Evolutionary conservation across 2,113 vertebrate genomes (phyloP).

Genomic region (Carlito syrichta): DNA sequence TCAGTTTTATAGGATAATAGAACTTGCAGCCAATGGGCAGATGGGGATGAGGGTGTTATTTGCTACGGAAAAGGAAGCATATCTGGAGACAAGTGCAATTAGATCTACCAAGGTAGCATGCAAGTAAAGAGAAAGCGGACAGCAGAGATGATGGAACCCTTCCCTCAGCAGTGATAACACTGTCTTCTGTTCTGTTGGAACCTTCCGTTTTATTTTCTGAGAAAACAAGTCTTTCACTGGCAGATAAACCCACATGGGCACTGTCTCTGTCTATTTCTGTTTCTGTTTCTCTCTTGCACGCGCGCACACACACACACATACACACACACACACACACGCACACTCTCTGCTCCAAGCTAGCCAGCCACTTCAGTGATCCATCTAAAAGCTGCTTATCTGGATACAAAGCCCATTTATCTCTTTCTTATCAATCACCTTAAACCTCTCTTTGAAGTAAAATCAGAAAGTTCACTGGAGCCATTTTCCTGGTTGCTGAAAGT

Average conservation of each 20-base stretch:
- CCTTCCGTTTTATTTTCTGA: conserved; percentile 57
- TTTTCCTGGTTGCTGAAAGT: conserved; percentile 69
- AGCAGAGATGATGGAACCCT: conserved; percentile 9
- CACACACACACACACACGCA: not conserved
- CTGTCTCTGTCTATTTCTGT: not conserved
- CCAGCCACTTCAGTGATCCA: conserved; percentile 24
- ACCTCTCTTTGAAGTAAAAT: conserved; percentile 61
- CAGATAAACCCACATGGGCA: not conserved
- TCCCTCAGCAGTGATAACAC: not conserved
- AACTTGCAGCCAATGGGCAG: not conserved
- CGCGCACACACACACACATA: not conserved
- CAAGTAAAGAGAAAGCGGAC: conserved; percentile 42
- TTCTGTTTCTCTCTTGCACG: not conserved
- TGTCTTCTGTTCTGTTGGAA: conserved; percentile 34
- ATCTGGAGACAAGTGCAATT: not conserved
- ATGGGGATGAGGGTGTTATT: conserved; percentile 26
- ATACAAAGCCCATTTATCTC: conserved; percentile 41
- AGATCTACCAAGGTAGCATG: conserved; percentile 14
- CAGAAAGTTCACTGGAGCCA: not conserved
- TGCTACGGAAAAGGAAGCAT: not conserved
- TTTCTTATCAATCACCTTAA: conserved; percentile 67
- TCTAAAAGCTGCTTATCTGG: conserved; percentile 61
- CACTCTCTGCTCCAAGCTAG: not conserved
- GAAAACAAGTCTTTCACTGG: not conserved
- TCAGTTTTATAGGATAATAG: conserved; percentile 15